These are phyloP conservation scores for Eublepharis macularius DNA, from an alignment of 2,113 vertebrate genomes.

Conservation along the genomic window DNA sequence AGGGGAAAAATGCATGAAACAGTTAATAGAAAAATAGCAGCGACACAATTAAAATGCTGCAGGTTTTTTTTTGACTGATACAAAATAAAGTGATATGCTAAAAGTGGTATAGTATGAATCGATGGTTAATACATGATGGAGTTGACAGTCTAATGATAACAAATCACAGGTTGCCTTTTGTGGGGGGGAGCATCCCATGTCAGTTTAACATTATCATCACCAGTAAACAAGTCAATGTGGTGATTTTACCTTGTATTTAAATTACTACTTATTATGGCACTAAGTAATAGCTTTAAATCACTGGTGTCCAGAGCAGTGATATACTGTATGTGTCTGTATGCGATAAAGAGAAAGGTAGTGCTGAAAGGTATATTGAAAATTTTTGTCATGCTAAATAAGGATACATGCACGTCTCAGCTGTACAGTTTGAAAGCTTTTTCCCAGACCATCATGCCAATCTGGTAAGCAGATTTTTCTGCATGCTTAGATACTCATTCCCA, in stretches of 20 bases:
- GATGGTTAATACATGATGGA: conserved; percentile 77
- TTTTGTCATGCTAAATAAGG: conserved; percentile 78
- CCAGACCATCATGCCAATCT: neutral
- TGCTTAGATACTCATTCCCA: no score
- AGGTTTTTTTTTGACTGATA: conserved; percentile 77
- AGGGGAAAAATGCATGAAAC: conserved; percentile 85
- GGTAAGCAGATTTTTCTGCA: neutral
- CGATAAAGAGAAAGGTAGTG: conserved; percentile 60
- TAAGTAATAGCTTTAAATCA: conserved; percentile 84
- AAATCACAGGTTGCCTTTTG: conserved; percentile 87
- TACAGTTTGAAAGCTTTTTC: conserved; percentile 23
- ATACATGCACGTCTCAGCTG: conserved; percentile 61
- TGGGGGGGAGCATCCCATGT: conserved; percentile 63
- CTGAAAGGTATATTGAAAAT: conserved; percentile 78
- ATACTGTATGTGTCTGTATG: conserved; percentile 57
- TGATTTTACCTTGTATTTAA: conserved; percentile 82
- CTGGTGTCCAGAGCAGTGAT: conserved; percentile 78
- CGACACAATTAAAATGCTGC: conserved; percentile 80
- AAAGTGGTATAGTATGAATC: conserved; percentile 78
- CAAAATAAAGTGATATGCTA: conserved; percentile 83
- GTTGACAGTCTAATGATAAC: conserved; percentile 92
- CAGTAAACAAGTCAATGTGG: conserved; percentile 83
- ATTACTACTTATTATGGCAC: conserved; percentile 82
- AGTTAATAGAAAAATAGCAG: conserved; percentile 87
- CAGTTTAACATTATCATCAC: conserved; percentile 81